Percentiles rank a stretch among this genome's conserved stretches.
Evolutionary conservation across 2,113 vertebrate genomes (phyloP).

Genomic region (Geococcyx californianus): DNA sequence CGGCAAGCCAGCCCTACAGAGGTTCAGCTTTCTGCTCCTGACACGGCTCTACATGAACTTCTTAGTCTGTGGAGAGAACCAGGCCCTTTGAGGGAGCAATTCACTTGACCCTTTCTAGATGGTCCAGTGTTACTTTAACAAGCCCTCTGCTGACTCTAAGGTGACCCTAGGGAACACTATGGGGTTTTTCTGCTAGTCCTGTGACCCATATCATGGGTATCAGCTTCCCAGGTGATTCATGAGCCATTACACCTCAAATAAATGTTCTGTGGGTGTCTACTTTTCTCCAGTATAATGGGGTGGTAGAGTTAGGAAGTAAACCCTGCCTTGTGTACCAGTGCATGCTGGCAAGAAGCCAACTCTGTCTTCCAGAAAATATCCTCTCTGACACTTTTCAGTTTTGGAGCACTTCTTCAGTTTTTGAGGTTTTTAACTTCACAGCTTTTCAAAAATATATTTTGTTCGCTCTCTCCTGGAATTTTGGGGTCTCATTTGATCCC

Average conservation of each 20-base stretch:
- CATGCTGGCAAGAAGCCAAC: not conserved
- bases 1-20: not conserved
- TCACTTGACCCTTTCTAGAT: not conserved
- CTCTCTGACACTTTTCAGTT: not conserved
- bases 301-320: not conserved
- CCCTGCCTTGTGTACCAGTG: not conserved
- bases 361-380: not conserved
- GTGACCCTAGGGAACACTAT: not conserved
- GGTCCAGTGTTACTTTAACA: not conserved
- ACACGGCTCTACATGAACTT: not conserved
- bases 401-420: not conserved
- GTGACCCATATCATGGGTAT: not conserved
- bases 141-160: not conserved
- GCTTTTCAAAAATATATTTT: not conserved
- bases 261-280: not conserved
- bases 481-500: not conserved
- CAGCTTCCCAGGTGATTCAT: not conserved
- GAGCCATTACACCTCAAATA: not conserved
- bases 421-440: not conserved
- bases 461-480: not conserved
- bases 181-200: not conserved
- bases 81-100: not conserved
- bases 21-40: not conserved
- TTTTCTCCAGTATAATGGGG: not conserved
- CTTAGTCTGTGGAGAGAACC: not conserved